These are phyloP conservation scores for Caenorhabditis brenneri DNA, from an alignment of 1,140 invertebrate species.

Conservation along the genomic window DNA sequence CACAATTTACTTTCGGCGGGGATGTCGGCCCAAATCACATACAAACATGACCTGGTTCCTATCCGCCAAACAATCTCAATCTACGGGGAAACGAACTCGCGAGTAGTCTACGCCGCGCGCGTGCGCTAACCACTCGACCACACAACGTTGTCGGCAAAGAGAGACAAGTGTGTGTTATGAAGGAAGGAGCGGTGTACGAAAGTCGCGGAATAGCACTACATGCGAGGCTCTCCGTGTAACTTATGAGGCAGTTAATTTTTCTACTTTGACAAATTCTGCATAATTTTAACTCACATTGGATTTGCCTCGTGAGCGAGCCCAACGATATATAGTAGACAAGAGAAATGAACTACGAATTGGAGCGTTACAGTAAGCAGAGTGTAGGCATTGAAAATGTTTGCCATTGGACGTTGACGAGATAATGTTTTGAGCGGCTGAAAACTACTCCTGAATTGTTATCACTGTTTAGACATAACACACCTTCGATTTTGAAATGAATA, in stretches of 20 bases:
- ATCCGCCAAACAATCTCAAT: constrained; percentile 8
- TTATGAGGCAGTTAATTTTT: no score
- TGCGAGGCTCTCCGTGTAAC: no score
- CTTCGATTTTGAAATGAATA: constrained; percentile 97
- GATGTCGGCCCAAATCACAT: constrained; percentile 38
- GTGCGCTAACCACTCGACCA: constrained; percentile 23
- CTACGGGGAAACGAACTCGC: constrained; percentile 33
- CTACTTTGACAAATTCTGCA: no score
- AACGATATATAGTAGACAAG: constrained; percentile 87
- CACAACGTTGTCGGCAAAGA: not conserved
- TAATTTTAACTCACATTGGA: constrained; percentile 64
- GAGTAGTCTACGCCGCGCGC: not conserved
- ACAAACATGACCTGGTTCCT: constrained; percentile 43
- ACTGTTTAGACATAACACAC: constrained; percentile 73
- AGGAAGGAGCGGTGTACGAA: not conserved
- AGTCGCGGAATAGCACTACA: not conserved
- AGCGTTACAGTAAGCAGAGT: constrained; percentile 91
- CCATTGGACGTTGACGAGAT: constrained; percentile 89
- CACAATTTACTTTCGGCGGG: constrained; percentile 23
- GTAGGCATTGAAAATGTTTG: constrained; percentile 98
- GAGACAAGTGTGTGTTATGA: not conserved
- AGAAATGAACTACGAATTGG: constrained; percentile 94
- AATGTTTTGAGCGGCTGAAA: constrained; percentile 84
- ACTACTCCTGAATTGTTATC: not conserved
- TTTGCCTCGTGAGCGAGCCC: constrained; percentile 64